Conservation (phyloP, 2,113 vertebrate genomes). For the Sylvia atricapilla region DNA sequence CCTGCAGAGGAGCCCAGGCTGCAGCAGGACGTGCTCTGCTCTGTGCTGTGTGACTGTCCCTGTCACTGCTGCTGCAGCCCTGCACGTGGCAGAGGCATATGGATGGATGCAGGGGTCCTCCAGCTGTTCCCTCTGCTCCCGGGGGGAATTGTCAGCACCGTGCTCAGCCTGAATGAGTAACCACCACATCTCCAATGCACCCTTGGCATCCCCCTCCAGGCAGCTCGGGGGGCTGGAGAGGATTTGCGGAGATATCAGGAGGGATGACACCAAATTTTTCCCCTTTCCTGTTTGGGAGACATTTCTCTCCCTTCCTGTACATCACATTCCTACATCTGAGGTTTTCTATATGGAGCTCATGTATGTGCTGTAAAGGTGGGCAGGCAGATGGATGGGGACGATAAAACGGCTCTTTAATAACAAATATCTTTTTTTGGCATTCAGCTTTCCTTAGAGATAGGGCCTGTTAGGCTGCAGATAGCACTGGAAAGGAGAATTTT, state of each 20-base stretch:
- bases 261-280: neutral
- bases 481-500: neutral
- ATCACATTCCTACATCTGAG: fast-evolving
- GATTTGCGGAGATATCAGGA: neutral
- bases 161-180: neutral
- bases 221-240: neutral
- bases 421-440: neutral
- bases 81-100: neutral
- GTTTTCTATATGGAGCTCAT: neutral
- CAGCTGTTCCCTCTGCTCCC: neutral
- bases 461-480: neutral
- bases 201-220: fast-evolving
- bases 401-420: neutral
- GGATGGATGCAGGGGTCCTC: neutral
- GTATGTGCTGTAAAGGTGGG: neutral
- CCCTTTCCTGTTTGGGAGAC: neutral
- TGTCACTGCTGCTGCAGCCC: neutral
- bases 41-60: neutral
- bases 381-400: neutral
- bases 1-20: neutral
- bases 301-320: neutral
- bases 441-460: neutral
- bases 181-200: fast-evolving
- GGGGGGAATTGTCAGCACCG: neutral
- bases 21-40: neutral